Evolutionary conservation across 2,797 vertebrate species (phyloP).

Genomic region (Semotilus atromaculatus): DNA sequence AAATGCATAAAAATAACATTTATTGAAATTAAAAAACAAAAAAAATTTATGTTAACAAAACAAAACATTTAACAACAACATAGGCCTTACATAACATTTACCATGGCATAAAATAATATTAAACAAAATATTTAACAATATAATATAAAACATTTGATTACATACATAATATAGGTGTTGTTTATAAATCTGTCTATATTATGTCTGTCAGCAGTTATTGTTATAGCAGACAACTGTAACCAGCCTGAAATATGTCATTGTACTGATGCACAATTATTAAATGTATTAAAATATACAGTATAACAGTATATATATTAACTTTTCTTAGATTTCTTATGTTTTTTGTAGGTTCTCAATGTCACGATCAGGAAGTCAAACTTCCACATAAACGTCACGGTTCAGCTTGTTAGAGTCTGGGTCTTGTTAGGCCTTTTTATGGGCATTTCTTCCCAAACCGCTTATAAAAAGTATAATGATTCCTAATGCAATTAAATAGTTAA

Average conservation of each 20-base stretch:
- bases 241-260: neutral
- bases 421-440: neutral
- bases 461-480: neutral
- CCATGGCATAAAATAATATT: neutral
- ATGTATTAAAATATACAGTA: neutral
- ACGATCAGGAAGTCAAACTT: neutral
- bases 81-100: neutral
- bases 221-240: neutral
- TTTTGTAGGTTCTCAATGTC: neutral
- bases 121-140: neutral
- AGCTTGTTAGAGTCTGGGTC: neutral
- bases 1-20: neutral
- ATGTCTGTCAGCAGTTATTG: neutral
- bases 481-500: neutral
- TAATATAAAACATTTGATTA: neutral
- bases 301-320: rapidly evolving
- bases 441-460: neutral
- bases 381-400: neutral
- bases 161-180: neutral
- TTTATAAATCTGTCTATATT: neutral
- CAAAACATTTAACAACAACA: neutral
- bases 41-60: neutral
- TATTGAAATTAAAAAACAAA: neutral
- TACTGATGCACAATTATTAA: neutral
- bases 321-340: neutral